Base-by-base conservation (phyloP, 2,888 invertebrate genomes). In the Synanthedon formicaeformis region DNA sequence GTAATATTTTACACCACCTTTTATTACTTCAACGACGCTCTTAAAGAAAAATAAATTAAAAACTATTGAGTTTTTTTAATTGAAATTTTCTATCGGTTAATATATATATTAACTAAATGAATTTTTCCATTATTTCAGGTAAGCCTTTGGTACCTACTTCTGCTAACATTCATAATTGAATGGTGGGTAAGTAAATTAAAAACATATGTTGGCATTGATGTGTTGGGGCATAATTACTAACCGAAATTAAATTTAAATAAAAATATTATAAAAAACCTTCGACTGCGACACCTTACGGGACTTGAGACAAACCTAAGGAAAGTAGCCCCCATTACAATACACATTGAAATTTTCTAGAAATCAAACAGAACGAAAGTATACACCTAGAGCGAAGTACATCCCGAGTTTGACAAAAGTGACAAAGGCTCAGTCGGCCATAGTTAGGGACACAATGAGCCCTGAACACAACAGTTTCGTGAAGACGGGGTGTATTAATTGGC, bases 1-100 rank as follows among this genome's bases (percentile, higher is more conserved):
- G 68, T 68, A 65, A 72, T 68, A 70, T 70, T 75, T 69, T 58
- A 73, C 58, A 60, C 63, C 52, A 54, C 57, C 58, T 63, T 45
- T 60, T 64, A 61, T 71, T 65, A 62, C 62, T 60, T 64, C 57
- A 60, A 64, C 63, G 60, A 64, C 62, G 12, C 3, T 13, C 12
- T 45, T 63, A 63, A 67, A 64, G 61, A 67, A 65, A n/a, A n/a
- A 70, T 63, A 41, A 41, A 41, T 41, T 41, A 13, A 13, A n/a
- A 41, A 6, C 8, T 27, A 12, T n/a, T 41, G 41, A 41, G 41
- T 13, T 12, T 41, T 41, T 5, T 41, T 12, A 41, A 41, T 13
- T 13, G 8, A 41, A 13, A 41, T 41, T 41, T 41, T 11, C 13
- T 12, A n/a, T 12, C 2, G 6, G 13, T 41, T 2, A 11, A 41